Evolutionary conservation across 2,113 vertebrate species (phyloP).

Genomic region (Sorex fumeus): DNA sequence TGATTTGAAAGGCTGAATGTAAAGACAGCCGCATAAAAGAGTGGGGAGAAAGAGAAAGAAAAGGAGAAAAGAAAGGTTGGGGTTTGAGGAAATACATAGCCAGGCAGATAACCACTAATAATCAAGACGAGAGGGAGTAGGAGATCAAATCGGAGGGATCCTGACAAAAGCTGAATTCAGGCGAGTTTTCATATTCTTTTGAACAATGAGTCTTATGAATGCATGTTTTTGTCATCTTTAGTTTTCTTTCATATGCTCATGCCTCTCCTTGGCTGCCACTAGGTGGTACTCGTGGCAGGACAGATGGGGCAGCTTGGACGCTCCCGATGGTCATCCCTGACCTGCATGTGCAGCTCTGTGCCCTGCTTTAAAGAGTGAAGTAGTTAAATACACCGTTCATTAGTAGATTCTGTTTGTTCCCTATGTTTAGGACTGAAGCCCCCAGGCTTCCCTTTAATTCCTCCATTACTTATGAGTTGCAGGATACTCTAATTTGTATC

Average conservation of each 20-base stretch:
- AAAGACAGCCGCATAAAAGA: not conserved
- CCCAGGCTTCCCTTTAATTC: not conserved
- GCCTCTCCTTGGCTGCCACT: slow-evolving; percentile 66
- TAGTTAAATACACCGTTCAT: not conserved
- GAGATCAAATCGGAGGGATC: not conserved
- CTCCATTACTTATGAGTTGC: not conserved
- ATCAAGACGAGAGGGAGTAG: not conserved
- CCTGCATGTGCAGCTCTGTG: not conserved
- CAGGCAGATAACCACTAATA: not conserved
- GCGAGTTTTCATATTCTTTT: not conserved
- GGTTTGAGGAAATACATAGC: not conserved
- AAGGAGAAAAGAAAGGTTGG: not conserved
- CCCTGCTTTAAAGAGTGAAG: not conserved
- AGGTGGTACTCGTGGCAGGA: slow-evolving; percentile 81
- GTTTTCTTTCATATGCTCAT: slow-evolving; percentile 42
- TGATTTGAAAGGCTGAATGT: not conserved
- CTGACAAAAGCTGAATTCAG: not conserved
- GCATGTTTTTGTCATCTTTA: slow-evolving; percentile 34
- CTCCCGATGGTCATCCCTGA: not conserved
- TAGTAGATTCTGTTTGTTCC: not conserved
- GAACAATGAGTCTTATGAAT: not conserved
- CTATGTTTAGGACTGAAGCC: not conserved
- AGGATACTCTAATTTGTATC: slow-evolving; percentile 31
- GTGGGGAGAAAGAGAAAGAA: too few species aligned
- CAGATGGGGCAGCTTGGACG: not conserved